These are phyloP conservation scores for Phortica magna DNA, from an alignment of 2,888 invertebrate species.

Conservation along the genomic window DNA sequence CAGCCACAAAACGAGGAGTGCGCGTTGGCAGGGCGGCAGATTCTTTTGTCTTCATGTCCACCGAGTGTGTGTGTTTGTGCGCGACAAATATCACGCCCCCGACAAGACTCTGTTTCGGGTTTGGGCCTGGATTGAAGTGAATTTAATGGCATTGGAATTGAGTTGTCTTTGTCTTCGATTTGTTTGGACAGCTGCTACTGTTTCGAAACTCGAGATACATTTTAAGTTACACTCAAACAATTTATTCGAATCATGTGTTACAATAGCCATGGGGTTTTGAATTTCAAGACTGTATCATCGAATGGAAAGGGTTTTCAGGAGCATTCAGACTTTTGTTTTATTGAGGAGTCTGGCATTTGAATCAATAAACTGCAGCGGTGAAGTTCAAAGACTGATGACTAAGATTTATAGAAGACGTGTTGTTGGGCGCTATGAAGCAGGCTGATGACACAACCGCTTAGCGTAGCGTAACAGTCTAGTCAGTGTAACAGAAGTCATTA, in stretches of 20 bases:
- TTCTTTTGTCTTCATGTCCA: not conserved
- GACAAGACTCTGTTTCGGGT: not conserved
- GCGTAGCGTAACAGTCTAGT: no score
- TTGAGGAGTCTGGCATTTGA: not conserved
- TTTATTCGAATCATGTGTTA: not conserved
- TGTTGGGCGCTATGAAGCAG: no score
- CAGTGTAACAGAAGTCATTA: no score
- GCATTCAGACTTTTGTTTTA: not conserved
- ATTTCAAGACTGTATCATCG: not conserved
- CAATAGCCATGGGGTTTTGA: not conserved
- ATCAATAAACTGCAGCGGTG: not conserved
- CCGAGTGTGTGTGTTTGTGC: not conserved
- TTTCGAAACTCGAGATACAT: slow-evolving; percentile 2
- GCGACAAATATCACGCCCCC: slow-evolving; percentile 17
- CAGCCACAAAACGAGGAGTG: not conserved
- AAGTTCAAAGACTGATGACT: not conserved
- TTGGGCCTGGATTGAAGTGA: not conserved
- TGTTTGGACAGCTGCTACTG: slow-evolving; percentile 61
- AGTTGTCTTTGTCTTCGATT: slow-evolving; percentile 50
- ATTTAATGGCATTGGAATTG: slow-evolving; percentile 44
- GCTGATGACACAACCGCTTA: no score
- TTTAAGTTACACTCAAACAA: slow-evolving; percentile 15
- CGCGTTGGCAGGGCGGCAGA: not conserved
- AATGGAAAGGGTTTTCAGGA: not conserved
- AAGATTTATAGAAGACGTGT: not conserved